phyloP scores from a whole-genome alignment of 2,797 vertebrate genomes.

The Perdix hodgsoniae region DNA sequence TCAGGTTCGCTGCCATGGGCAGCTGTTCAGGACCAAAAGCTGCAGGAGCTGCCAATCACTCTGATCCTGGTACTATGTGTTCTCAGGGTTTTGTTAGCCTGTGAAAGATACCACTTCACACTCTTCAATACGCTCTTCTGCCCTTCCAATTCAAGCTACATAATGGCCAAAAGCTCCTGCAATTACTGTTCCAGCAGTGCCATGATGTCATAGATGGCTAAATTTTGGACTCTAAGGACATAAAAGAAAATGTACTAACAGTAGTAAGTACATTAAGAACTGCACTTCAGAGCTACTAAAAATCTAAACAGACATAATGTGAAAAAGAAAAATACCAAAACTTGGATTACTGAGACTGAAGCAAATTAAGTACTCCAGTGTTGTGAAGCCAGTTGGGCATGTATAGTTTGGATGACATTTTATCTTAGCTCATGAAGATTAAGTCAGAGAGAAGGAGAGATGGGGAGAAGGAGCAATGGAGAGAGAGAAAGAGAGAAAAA shows the following conservation, averaged over 20 bases:
- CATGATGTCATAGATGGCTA: background rate
- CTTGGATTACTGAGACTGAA: background rate
- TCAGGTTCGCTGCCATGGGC: conserved; percentile 30
- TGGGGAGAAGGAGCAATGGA: background rate
- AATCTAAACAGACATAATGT: background rate
- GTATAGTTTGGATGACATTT: background rate
- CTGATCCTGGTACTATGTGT: background rate
- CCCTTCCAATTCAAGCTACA: background rate
- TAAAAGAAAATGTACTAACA: background rate
- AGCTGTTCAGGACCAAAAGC: conserved; percentile 51
- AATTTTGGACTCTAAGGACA: background rate
- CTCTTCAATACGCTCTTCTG: background rate
- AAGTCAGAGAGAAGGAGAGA: background rate
- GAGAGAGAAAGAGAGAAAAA: background rate
- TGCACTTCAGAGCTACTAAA: background rate
- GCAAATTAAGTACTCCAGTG: background rate
- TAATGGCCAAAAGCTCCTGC: background rate
- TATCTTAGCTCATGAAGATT: accelerated
- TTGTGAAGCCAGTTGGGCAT: background rate
- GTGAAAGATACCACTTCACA: conserved; percentile 3
- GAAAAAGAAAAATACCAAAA: background rate
- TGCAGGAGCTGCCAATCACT: conserved; percentile 47
- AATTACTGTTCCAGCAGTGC: background rate
- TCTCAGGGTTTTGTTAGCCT: conserved; percentile 33
- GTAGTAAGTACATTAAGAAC: background rate